Conservation (phyloP, 2,888 invertebrate species). For the Pyrochroa serraticornis region DNA sequence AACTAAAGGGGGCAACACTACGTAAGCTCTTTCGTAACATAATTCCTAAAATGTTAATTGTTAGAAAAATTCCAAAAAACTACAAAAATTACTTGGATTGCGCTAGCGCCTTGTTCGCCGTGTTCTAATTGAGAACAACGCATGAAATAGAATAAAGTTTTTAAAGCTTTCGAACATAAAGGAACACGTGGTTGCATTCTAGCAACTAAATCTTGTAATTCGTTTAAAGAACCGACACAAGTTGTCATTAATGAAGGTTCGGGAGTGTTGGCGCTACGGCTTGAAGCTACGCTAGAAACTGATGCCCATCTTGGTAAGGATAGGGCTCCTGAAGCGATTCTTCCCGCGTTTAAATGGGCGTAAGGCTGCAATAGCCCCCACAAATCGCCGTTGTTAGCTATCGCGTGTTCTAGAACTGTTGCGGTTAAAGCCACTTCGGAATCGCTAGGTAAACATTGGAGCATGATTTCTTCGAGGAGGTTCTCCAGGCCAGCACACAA, state of each 20-base stretch:
- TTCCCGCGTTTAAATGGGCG: constrained; percentile 87
- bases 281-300: constrained; percentile 59
- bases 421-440: constrained; percentile 73
- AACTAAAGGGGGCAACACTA: constrained; percentile 86
- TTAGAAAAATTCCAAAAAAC: too few species aligned
- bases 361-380: constrained; percentile 92
- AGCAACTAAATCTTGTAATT: constrained; percentile 76
- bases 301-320: constrained; percentile 81
- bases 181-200: constrained; percentile 62
- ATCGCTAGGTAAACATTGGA: constrained; percentile 71
- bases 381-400: constrained; percentile 84
- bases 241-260: constrained; percentile 82
- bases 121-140: constrained; percentile 79
- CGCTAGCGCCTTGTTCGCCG: constrained; percentile 50
- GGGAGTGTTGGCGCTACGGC: constrained; percentile 58
- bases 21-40: constrained; percentile 86
- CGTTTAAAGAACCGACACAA: constrained; percentile 83
- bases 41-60: constrained; percentile 59
- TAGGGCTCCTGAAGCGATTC: constrained; percentile 84
- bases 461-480: constrained; percentile 82
- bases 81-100: constrained; percentile 40
- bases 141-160: constrained; percentile 90
- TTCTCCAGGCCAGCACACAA: constrained; percentile 89
- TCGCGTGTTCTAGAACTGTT: constrained; percentile 80
- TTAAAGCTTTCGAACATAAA: constrained; percentile 72